Evolutionary conservation across 1,140 invertebrate species (phyloP), one percentile per base, ranked within the genome.

Genomic region (Kradibia gibbosae): DNA sequence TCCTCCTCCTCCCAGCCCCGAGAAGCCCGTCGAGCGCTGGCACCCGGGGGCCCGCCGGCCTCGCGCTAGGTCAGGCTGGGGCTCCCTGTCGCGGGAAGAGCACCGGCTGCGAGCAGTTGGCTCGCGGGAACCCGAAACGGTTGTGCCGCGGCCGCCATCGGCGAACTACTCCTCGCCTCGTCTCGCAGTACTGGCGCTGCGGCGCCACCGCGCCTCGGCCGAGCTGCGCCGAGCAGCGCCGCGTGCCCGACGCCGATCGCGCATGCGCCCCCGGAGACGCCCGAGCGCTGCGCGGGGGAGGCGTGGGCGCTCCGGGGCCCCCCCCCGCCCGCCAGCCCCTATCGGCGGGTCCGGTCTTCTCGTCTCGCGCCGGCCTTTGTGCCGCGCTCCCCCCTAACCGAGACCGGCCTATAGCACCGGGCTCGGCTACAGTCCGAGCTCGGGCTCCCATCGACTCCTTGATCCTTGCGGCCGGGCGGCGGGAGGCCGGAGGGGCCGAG

Each of bases 111-210:
- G 80, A 77, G 73, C 42, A 76, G 74, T 72, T 76, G 7, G 20
- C 80, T 71, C 88, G 85, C 85, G 88, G 88, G 88, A 87, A 87
- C 84, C 85, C 87, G 85, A 85, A 87, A 86, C 87, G 86, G 86
- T 89, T 90, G 85, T 90, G 88, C 87, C 88, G 84, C 87, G 86
- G 87, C 88, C 87, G 89, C 89, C 89, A 90, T 90, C 85, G 86
- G 86, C 88, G 87, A 86, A 85, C 86, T 85, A 85, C 86, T 57
- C 74, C 87, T 84, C 88, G n/a, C n/a, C n/a, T n/a, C n/a, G n/a
- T n/a, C n/a, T n/a, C n/a, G n/a, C n/a, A n/a, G n/a, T n/a, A n/a
- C n/a, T n/a, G n/a, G n/a, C n/a, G n/a, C n/a, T n/a, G n/a, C 86
- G 88, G 86, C 87, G 85, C 87, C 88, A 82, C 80, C 82, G 86